These are phyloP conservation scores for Epinephelus awoara DNA, from an alignment of 2,797 vertebrate species.

Conservation along the genomic window DNA sequence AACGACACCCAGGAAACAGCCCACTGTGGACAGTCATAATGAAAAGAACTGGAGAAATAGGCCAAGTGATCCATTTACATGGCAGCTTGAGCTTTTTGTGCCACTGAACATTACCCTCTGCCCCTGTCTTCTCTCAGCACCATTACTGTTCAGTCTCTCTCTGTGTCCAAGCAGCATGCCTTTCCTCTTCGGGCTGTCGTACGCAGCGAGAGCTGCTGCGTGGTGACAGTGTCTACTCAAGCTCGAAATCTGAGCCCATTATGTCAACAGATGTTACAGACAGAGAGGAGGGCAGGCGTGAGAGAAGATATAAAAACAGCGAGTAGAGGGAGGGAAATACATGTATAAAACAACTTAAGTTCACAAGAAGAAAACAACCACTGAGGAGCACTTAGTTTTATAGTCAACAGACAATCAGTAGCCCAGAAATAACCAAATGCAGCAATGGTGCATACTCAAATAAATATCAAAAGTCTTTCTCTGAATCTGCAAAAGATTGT, in stretches of 20 bases:
- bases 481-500: not conserved
- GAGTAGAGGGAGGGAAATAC: slow-evolving; percentile 28
- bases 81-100: slow-evolving; percentile 77
- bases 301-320: slow-evolving; percentile 30
- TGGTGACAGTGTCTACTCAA: slow-evolving; percentile 76
- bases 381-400: slow-evolving; percentile 24
- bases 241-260: slow-evolving; percentile 85
- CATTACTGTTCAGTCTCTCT: slow-evolving; percentile 41
- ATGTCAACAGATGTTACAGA: slow-evolving; percentile 83
- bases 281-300: slow-evolving; percentile 67
- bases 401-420: not conserved
- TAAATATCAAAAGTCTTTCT: not conserved
- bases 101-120: slow-evolving; percentile 69
- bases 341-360: slow-evolving; percentile 28
- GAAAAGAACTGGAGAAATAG: slow-evolving; percentile 59
- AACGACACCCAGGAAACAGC: slow-evolving; percentile 27
- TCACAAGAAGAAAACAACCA: slow-evolving; percentile 20
- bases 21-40: slow-evolving; percentile 21
- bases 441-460: not conserved
- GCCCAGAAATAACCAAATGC: slow-evolving; percentile 2
- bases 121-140: slow-evolving; percentile 44
- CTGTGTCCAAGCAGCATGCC: slow-evolving; percentile 65
- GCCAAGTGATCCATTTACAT: slow-evolving; percentile 63
- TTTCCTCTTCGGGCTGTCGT: slow-evolving; percentile 65
- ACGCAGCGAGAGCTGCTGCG: slow-evolving; percentile 46